phyloP scores from a whole-genome alignment of 2,888 invertebrate genomes.

The Eristalis arbustorum region DNA sequence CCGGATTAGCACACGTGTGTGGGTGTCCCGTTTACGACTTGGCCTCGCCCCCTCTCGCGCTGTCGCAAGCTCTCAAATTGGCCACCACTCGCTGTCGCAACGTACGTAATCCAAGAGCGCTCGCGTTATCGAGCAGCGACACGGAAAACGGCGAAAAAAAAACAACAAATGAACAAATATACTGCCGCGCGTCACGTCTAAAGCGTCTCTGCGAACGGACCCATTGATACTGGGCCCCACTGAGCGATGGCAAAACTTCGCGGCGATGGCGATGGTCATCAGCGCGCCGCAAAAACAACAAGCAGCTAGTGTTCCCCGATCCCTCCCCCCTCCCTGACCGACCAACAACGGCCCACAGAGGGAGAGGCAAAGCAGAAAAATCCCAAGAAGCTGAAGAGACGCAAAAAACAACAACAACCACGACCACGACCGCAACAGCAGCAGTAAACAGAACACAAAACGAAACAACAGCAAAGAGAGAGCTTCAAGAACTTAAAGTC shows the following conservation, averaged over 20 bases:
- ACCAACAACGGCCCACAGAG: slow-evolving; percentile 28
- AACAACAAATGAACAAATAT: slow-evolving; percentile 17
- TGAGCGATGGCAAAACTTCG: slow-evolving; percentile 66
- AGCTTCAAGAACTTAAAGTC: slow-evolving; percentile 66
- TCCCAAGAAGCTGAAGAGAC: slow-evolving; percentile 1
- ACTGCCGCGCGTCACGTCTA: slow-evolving; percentile 60
- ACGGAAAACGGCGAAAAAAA: background rate
- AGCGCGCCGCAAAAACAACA: slow-evolving; percentile 41
- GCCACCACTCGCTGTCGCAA: background rate
- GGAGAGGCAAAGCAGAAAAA: slow-evolving; percentile 23
- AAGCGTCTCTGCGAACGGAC: slow-evolving; percentile 67
- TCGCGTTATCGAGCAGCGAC: background rate
- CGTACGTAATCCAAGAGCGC: slow-evolving; percentile 18
- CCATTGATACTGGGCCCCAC: slow-evolving; percentile 68
- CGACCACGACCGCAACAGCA: too few relatives aligned
- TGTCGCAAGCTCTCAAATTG: background rate
- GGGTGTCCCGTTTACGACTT: slow-evolving; percentile 9
- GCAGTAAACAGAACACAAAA: background rate
- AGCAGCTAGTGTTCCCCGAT: too few relatives aligned
- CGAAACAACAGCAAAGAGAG: slow-evolving; percentile 22
- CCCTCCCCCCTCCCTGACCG: too few relatives aligned
- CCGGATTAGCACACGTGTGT: slow-evolving; percentile 9
- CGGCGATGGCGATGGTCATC: slow-evolving; percentile 68
- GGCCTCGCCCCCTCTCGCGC: slow-evolving; percentile 51
- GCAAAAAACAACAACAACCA: too few relatives aligned